Percentiles rank a stretch among this genome's conserved stretches.
Conservation (phyloP, 2,797 vertebrate genomes). For the Chiloscyllium punctatum region DNA sequence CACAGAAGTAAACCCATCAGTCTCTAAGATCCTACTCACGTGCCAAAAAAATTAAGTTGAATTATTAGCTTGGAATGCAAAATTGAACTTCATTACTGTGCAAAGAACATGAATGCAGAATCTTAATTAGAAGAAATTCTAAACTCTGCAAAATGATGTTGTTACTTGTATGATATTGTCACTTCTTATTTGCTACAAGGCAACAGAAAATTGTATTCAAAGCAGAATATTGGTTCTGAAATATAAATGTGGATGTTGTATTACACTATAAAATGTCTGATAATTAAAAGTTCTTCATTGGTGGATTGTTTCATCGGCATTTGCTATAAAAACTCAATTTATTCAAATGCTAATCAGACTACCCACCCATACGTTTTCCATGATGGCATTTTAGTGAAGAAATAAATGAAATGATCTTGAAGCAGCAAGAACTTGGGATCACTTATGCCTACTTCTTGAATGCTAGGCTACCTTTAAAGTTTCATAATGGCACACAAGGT, state of each 20-base stretch:
- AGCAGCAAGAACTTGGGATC: not conserved
- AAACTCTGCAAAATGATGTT: not conserved
- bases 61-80: not conserved
- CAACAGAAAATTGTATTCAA: not conserved
- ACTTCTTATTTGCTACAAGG: not conserved
- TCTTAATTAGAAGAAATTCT: not conserved
- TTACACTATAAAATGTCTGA: not conserved
- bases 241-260: not conserved
- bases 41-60: not conserved
- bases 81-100: not conserved
- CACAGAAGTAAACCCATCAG: not conserved
- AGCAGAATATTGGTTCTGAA: not conserved
- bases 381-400: not conserved
- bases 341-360: not conserved
- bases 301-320: not conserved
- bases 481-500: not conserved
- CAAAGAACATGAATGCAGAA: not conserved
- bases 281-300: slow-evolving; percentile 7
- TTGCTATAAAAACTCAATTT: slow-evolving; percentile 1
- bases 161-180: not conserved
- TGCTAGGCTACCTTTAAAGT: not conserved
- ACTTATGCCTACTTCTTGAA: not conserved
- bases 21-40: not conserved
- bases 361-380: not conserved
- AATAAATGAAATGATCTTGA: not conserved